These are phyloP conservation scores for Holothuria scabra DNA, from an alignment of 53 echinoderm and acorn worm species.

Conservation along the genomic window DNA sequence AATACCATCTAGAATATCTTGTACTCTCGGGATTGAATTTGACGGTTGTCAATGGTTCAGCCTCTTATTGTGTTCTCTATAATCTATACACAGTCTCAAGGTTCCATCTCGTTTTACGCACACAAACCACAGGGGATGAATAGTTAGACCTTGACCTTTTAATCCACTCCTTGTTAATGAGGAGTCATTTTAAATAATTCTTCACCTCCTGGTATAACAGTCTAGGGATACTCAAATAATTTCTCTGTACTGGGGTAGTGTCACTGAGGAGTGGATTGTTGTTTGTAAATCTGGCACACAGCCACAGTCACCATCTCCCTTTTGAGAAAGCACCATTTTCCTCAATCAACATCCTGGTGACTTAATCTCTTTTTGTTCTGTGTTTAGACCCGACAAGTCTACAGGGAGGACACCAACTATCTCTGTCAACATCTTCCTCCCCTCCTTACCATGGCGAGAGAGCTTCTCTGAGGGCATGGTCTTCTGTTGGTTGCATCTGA, in stretches of 20 bases:
- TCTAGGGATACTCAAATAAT: slow-evolving; percentile 60
- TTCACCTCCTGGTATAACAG: slow-evolving; percentile 61
- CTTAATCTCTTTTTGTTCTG: background rate
- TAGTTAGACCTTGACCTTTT: slow-evolving; percentile 56
- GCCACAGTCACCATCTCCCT: too few relatives aligned
- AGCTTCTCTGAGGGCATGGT: too few relatives aligned
- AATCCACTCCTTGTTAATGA: slow-evolving; percentile 57
- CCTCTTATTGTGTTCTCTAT: slow-evolving; percentile 65
- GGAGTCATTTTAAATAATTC: slow-evolving; percentile 54
- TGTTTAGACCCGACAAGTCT: too few relatives aligned
- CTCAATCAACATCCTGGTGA: slow-evolving; percentile 34
- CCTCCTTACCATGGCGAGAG: too few relatives aligned
- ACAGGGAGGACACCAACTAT: background rate
- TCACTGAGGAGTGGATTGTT: slow-evolving; percentile 39
- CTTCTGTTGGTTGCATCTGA: too few relatives aligned
- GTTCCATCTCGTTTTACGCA: slow-evolving; percentile 64
- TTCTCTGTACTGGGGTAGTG: slow-evolving; percentile 63
- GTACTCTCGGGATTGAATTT: slow-evolving; percentile 61
- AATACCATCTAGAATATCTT: slow-evolving; percentile 62
- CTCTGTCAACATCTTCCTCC: background rate
- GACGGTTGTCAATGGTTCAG: slow-evolving; percentile 57
- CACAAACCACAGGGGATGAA: slow-evolving; percentile 65
- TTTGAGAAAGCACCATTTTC: slow-evolving; percentile 40
- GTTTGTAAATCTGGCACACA: background rate
- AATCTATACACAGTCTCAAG: slow-evolving; percentile 67